Evolutionary conservation across 2,888 invertebrate genomes (phyloP), one percentile per base, ranked within the genome.

Genomic region (Andrena minutula): DNA sequence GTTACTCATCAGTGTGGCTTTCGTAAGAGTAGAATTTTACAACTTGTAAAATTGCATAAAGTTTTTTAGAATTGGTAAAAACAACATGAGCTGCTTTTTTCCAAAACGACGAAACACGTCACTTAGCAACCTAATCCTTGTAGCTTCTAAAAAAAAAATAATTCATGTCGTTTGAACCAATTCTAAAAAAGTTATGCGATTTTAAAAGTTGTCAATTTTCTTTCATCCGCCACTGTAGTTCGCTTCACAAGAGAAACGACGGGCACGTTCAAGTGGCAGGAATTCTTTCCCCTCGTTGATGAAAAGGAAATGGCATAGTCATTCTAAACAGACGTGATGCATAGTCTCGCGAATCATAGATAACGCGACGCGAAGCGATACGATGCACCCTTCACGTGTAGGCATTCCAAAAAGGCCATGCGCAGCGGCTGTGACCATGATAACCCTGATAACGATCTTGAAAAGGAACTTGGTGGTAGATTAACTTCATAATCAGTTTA

Each of bases 391-490:
- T 4, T 0, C 74, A 41, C 47, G 51, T 60, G 51, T 8, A 10
- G 28, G 30, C 35, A 51, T 53, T 4, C 20, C 10, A 8, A 16
- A 49, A 7, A 7, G 26, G 32, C 41, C 49, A 63, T 8, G 35
- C 56, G 28, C n/a, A 28, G 3, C 12, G 2, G 7, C 6, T 8
- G 0, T 20, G 51, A 61, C 49, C 30, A 28, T 12, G 74, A 75
- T 69, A 35, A 56, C 2, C 30, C 4, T 23, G 30, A 20, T 51
- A 60, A 20, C 32, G 49, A 61, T 49, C 49, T 51, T 20, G 20
- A 7, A 56, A 73, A 28, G 35, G 16, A 68, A 73, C 53, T 47
- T 41, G 28, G 28, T 56, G 41, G 12, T 12, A 20, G 35, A 65
- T 41, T 35, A 35, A 35, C 2, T 35, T 35, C 35, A 35, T 35